phyloP scores from a whole-genome alignment of 1,140 invertebrate species.

The Leptinotarsa lineolata region DNA sequence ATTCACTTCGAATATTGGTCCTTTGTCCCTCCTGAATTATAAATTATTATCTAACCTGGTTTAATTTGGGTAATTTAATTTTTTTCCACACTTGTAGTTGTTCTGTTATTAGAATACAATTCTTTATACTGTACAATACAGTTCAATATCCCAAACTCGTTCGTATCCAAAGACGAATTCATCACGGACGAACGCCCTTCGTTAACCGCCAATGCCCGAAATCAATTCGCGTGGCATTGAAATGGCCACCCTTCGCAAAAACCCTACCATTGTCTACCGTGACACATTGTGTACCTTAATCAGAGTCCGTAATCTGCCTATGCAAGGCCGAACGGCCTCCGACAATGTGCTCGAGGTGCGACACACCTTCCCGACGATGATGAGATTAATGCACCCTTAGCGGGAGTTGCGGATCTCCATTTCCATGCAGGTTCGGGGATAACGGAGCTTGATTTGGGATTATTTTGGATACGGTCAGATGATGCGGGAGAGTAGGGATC shows the following conservation, averaged over 20 bases:
- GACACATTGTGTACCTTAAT: constrained; percentile 47
- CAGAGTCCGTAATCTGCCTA: constrained; percentile 46
- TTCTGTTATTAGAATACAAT: too few species aligned
- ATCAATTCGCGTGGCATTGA: constrained; percentile 44
- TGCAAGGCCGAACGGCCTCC: constrained; percentile 42
- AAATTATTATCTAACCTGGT: too few species aligned
- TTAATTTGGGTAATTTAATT: too few species aligned
- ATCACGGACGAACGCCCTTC: constrained; percentile 40
- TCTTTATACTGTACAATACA: too few species aligned
- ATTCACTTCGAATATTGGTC: too few species aligned
- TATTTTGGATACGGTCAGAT: background rate
- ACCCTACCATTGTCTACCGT: constrained; percentile 32
- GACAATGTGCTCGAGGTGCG: constrained; percentile 48
- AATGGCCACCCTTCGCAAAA: constrained; percentile 40
- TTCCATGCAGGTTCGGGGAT: background rate
- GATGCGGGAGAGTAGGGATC: constrained; percentile 1
- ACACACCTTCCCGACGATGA: constrained; percentile 42
- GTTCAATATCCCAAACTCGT: background rate
- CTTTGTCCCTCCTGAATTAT: too few species aligned
- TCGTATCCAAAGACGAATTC: constrained; percentile 28
- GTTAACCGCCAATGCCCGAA: constrained; percentile 43
- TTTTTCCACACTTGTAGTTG: too few species aligned
- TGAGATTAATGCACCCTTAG: constrained; percentile 40
- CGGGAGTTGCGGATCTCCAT: constrained; percentile 11
- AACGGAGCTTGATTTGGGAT: background rate